Conservation (phyloP, 2,113 vertebrate species). For the Suricata suricatta region DNA sequence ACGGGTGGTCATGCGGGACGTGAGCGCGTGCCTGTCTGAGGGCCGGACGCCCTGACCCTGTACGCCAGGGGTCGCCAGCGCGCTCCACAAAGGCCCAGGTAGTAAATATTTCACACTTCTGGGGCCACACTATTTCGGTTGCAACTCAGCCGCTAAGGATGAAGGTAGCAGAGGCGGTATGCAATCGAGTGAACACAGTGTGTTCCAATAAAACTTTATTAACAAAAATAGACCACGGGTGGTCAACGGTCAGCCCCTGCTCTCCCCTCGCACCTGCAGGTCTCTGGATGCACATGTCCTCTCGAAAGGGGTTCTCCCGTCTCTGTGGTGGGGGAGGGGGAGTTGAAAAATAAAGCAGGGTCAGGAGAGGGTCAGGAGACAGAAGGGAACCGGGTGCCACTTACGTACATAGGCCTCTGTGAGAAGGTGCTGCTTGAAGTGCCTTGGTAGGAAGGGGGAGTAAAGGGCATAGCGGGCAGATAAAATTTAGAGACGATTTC, state of each 20-base stretch:
- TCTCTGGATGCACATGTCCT: not conserved
- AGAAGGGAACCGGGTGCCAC: not conserved
- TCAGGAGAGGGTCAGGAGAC: not conserved
- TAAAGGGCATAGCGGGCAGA: not conserved
- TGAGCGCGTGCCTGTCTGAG: not conserved
- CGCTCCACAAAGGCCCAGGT: not conserved
- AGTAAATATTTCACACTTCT: not conserved
- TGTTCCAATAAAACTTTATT: not conserved
- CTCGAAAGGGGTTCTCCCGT: not conserved
- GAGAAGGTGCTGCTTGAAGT: not conserved
- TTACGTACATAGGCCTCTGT: too few relatives aligned
- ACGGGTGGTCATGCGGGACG: accelerated
- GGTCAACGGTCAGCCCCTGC: not conserved
- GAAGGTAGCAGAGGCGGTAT: not conserved
- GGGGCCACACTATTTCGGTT: not conserved
- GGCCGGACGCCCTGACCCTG: not conserved
- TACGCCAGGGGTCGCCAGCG: not conserved
- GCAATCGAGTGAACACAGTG: accelerated
- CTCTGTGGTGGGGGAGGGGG: accelerated
- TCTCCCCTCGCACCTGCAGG: not conserved
- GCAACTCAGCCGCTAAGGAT: not conserved
- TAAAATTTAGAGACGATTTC: not conserved
- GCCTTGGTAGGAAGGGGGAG: too few relatives aligned
- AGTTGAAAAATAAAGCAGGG: not conserved
- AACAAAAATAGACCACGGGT: not conserved